Base-by-base conservation (phyloP, 2,888 invertebrate genomes). In the Anoncus sp. region DNA sequence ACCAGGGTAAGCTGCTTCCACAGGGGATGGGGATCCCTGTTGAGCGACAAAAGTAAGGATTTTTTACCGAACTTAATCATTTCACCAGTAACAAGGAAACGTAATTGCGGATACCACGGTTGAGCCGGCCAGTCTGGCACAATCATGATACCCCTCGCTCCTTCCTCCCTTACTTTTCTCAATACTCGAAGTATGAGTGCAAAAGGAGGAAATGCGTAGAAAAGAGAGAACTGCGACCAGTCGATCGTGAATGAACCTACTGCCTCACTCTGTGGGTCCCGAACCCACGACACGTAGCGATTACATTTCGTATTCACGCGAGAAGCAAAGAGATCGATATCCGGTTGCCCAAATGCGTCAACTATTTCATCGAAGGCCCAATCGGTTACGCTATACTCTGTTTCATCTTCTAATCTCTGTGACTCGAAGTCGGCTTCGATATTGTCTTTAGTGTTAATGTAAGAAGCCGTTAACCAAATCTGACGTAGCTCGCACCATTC, bases 11-110 rank as follows among this genome's bases (percentile, higher is more conserved):
- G 63, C 1, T 60, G 65, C 10, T 18, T 35, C 53, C 49, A 67
- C 7, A 66, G n/a, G 20, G 80, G 83, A 80, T 85, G 84, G 72
- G 81, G 67, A 79, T 81, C 73, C 53, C 85, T 83, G 73, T 73
- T 59, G 67, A 70, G 62, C 53, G 82, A 84, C 27, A 77, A 49
- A 14, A 77, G 49, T 27, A 62, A 62, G 20, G 57, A 38, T 59
- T 20, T n/a, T 10, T 47, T 43, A 18, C 35, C 20, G 18, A 77
- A 59, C 4, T 18, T 43, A n/a, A 73, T 24, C 24, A 66, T 57
- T 47, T 57, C n/a, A 18, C 57, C 40, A 1, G n/a, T 9, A 12
- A 79, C n/a, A 16, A 69, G 9, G 2, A 62, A 38, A 1, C 24
- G 53, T 16, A 75, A 80, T 18, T 65, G 40, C 3, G 80, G 77